Evolutionary conservation across 1,140 invertebrate species (phyloP).

Genomic region (Zaprionus tsacasi): DNA sequence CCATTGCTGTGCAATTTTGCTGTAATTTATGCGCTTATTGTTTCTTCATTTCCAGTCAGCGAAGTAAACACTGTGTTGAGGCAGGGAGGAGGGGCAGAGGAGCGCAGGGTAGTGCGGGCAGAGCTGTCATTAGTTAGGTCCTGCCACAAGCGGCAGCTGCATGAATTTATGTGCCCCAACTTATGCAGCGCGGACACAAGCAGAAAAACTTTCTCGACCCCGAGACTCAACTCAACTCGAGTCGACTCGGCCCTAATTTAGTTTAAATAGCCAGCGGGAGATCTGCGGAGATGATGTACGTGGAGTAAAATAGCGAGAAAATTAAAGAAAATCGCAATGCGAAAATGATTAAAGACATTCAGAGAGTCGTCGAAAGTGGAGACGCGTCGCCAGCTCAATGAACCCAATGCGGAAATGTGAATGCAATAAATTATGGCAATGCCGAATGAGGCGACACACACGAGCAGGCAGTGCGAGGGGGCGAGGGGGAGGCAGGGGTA

Average conservation of each 20-base stretch:
- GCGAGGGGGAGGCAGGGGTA: not conserved
- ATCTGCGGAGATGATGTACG: not conserved
- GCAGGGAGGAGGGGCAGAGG: not conserved
- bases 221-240: too few species aligned
- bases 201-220: slow-evolving; percentile 15
- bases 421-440: slow-evolving; percentile 69
- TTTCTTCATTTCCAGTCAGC: slow-evolving; percentile 70
- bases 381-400: slow-evolving; percentile 63
- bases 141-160: slow-evolving; percentile 60
- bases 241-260: slow-evolving; percentile 23
- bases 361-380: slow-evolving; percentile 23
- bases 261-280: slow-evolving; percentile 29
- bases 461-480: slow-evolving; percentile 3
- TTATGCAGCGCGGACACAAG: slow-evolving; percentile 4
- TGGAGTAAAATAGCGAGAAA: slow-evolving; percentile 7
- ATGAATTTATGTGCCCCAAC: slow-evolving; percentile 62
- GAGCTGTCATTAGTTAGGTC: slow-evolving; percentile 67
- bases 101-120: not conserved
- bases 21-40: slow-evolving; percentile 78
- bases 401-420: slow-evolving; percentile 69
- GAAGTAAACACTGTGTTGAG: not conserved
- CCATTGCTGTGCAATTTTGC: slow-evolving; percentile 73
- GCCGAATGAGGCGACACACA: slow-evolving; percentile 56
- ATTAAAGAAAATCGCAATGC: slow-evolving; percentile 26
- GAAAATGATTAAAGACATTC: slow-evolving; percentile 56